phyloP scores from a whole-genome alignment of 1,140 invertebrate species.

The Adoxophyes honmai region DNA sequence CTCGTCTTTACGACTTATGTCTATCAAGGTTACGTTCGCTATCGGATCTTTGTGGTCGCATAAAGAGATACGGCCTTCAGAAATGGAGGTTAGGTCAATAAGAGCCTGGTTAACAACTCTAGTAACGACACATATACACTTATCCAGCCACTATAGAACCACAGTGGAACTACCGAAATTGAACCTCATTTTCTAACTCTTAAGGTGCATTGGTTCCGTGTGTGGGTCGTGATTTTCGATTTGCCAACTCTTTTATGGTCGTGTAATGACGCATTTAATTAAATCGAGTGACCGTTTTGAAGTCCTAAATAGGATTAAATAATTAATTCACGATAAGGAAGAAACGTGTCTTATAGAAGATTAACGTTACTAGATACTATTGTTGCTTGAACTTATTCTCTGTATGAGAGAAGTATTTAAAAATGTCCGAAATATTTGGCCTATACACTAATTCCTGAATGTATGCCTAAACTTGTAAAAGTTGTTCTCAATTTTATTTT shows the following conservation, averaged over 20 bases:
- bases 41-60: constrained; percentile 6
- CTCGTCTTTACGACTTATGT: background rate
- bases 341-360: no score
- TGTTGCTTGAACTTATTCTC: no score
- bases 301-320: background rate
- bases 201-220: background rate
- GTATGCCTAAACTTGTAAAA: no score
- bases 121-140: background rate
- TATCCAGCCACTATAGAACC: background rate
- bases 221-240: background rate
- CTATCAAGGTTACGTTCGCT: background rate
- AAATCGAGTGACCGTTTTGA: background rate
- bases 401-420: no score
- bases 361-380: no score
- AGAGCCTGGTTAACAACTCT: constrained; percentile 1
- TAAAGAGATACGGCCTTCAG: constrained; percentile 13
- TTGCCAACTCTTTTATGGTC: background rate
- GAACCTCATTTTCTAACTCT: background rate
- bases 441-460: no score
- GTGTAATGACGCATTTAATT: background rate
- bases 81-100: constrained; percentile 14
- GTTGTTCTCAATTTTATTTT: no score
- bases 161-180: background rate
- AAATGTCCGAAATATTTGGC: no score
- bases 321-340: no score